Percentiles rank a stretch among this genome's conserved stretches.
These are phyloP conservation scores for Hippotragus niger DNA, from an alignment of 2,113 vertebrate genomes.

Conservation along the genomic window DNA sequence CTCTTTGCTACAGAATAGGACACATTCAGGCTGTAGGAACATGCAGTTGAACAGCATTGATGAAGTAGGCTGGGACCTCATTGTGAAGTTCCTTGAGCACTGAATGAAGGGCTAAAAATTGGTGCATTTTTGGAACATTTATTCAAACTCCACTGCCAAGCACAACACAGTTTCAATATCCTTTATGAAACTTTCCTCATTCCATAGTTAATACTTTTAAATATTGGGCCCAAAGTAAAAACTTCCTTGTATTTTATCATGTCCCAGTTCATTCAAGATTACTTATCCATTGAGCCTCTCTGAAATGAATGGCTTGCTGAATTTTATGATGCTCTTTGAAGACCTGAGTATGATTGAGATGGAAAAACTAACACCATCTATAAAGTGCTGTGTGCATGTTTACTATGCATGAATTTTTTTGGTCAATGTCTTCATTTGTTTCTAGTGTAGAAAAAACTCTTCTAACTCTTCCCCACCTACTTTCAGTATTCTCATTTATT, in stretches of 20 bases:
- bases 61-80: neutral
- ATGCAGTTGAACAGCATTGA: neutral
- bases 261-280: constrained; percentile 28
- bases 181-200: constrained; percentile 45
- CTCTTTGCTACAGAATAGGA: neutral
- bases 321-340: constrained; percentile 28
- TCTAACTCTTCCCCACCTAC: neutral
- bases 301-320: neutral
- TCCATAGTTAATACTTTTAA: constrained; percentile 18
- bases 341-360: neutral
- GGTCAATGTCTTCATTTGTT: constrained; percentile 1
- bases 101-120: neutral
- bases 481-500: constrained; percentile 16
- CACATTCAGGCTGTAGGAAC: neutral
- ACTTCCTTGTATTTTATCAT: constrained; percentile 32
- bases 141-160: constrained; percentile 34
- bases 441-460: neutral
- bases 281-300: neutral
- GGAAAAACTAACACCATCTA: neutral
- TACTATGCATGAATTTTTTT: neutral
- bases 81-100: neutral
- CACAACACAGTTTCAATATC: constrained; percentile 14
- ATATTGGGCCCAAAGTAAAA: constrained; percentile 40
- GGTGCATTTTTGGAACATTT: neutral
- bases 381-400: neutral